phyloP scores from a whole-genome alignment of 2,888 invertebrate genomes.

The Agrochola lota region DNA sequence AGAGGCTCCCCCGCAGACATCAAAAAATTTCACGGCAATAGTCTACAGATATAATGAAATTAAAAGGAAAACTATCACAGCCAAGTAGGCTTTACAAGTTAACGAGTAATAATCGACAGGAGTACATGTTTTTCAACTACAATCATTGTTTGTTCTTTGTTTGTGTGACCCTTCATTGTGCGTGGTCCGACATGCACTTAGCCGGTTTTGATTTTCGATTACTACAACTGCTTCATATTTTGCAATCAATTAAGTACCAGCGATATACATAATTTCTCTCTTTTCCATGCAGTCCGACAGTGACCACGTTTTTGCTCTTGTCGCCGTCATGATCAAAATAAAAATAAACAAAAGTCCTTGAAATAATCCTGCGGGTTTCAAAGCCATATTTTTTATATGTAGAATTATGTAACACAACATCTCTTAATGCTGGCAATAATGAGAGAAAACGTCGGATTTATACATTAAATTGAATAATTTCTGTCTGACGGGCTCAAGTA shows the following conservation, averaged over 20 bases:
- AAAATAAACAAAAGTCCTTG: constrained; percentile 13
- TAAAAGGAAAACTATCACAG: no score
- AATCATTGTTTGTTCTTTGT: no score
- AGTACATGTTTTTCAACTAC: no score
- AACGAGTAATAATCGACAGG: no score
- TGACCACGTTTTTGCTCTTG: not conserved
- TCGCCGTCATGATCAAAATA: not conserved
- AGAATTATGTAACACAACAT: constrained; percentile 71
- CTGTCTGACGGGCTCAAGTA: constrained; percentile 76
- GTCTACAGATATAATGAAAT: no score
- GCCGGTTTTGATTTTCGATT: no score
- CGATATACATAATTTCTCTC: not conserved
- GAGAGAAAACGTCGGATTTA: constrained; percentile 79
- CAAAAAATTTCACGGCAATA: no score
- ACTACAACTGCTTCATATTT: no score
- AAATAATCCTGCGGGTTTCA: constrained; percentile 50
- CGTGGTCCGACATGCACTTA: no score
- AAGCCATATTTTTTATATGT: constrained; percentile 72
- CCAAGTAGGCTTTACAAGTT: no score
- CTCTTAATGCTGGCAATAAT: constrained; percentile 79
- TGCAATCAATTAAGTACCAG: no score
- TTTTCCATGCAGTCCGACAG: not conserved
- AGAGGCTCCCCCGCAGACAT: not conserved
- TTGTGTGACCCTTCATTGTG: no score
- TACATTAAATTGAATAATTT: constrained; percentile 86